phyloP scores from a whole-genome alignment of 1,140 invertebrate genomes.

The Hormaphis cornu region DNA sequence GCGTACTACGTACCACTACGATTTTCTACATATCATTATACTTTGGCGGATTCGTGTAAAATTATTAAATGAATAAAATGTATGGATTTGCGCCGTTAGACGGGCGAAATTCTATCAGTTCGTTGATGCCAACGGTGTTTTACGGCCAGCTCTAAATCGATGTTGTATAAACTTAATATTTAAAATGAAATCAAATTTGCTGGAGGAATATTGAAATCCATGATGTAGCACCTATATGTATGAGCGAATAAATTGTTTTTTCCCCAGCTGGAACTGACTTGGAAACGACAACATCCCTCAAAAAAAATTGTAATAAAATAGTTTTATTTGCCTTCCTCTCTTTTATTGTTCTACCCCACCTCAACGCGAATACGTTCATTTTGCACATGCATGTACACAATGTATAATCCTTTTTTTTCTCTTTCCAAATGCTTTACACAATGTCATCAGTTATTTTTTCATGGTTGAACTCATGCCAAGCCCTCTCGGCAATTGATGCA shows the following conservation, averaged over 20 bases:
- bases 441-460: slow-evolving; percentile 29
- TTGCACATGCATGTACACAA: neutral
- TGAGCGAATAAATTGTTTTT: slow-evolving; percentile 25
- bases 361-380: neutral
- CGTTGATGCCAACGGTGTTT: neutral
- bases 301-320: slow-evolving; percentile 31
- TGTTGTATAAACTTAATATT: slow-evolving; percentile 24
- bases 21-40: too few relatives aligned
- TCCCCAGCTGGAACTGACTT: neutral
- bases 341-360: neutral
- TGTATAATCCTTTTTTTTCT: slow-evolving; percentile 18
- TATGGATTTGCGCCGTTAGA: neutral
- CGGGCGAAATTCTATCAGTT: neutral
- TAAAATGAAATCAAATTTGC: slow-evolving; percentile 29
- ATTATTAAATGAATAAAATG: neutral
- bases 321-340: slow-evolving; percentile 26
- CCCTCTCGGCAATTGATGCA: neutral
- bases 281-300: slow-evolving; percentile 4
- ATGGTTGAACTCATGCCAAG: neutral
- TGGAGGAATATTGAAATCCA: slow-evolving; percentile 21
- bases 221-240: slow-evolving; percentile 21
- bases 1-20: too few relatives aligned
- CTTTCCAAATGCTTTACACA: slow-evolving; percentile 10
- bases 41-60: too few relatives aligned
- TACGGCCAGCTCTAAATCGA: neutral